A percentile compares a stretch with the other conserved stretches of the same genome.
Evolutionary conservation across 2,797 vertebrate species (phyloP).

Genomic region (Falco columbarius): DNA sequence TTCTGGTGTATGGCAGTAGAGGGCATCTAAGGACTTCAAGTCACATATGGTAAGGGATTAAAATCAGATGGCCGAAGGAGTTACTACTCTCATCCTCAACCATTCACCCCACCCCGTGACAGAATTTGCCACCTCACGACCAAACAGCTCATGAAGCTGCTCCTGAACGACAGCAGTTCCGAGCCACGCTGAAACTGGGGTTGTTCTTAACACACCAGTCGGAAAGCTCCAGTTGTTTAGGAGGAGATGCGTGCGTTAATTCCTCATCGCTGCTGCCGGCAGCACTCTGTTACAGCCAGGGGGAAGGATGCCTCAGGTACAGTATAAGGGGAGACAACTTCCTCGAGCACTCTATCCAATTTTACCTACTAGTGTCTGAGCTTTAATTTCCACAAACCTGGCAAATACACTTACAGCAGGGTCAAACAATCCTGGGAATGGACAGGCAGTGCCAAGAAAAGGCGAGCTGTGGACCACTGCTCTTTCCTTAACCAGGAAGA

Average conservation of each 20-base stretch:
- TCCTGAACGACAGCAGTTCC: not conserved
- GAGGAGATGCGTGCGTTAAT: not conserved
- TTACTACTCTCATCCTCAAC: not conserved
- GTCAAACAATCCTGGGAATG: not conserved
- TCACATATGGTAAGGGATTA: conserved; percentile 39
- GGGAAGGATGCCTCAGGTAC: not conserved
- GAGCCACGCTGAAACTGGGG: not conserved
- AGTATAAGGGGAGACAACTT: not conserved
- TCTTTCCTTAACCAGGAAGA: not conserved
- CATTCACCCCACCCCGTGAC: not conserved
- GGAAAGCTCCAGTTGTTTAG: not conserved
- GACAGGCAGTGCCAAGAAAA: not conserved
- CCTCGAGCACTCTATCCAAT: not conserved
- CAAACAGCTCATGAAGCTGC: not conserved
- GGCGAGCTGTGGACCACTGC: not conserved
- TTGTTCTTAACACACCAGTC: not conserved
- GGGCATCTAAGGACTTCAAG: conserved; percentile 68
- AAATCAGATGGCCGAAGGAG: conserved; percentile 41
- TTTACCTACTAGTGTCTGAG: not conserved
- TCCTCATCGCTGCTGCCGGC: not conserved
- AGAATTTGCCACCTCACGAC: not conserved
- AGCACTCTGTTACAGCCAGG: not conserved
- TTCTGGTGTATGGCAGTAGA: conserved; percentile 52
- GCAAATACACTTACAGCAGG: not conserved
- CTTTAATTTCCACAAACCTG: not conserved